phyloP scores from a whole-genome alignment of 2,888 invertebrate genomes.

The Lycophotia porphyrea region DNA sequence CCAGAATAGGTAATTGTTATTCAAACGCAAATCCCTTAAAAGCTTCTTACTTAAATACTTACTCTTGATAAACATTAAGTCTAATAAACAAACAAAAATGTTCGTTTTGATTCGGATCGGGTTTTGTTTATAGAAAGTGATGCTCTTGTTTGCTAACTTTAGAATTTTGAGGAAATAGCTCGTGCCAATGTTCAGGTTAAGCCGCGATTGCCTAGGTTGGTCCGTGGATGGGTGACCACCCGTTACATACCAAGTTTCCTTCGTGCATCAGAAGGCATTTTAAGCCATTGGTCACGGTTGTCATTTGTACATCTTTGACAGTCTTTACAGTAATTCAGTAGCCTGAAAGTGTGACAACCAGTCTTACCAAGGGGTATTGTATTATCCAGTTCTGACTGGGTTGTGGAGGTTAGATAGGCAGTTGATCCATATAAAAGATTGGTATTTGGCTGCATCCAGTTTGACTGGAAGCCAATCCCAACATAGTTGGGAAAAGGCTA shows the following conservation, averaged over 20 bases:
- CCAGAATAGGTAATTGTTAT: conserved; percentile 78
- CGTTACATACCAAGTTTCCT: neutral
- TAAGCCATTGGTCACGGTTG: no score
- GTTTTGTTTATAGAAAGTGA: conserved; percentile 41
- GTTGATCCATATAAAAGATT: no score
- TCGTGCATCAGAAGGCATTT: no score
- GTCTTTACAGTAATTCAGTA: no score
- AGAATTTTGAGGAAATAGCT: neutral
- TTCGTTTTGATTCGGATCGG: conserved; percentile 71
- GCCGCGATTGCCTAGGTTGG: neutral
- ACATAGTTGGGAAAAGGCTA: no score
- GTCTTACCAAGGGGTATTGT: no score
- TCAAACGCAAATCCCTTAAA: conserved; percentile 76
- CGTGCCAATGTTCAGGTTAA: neutral
- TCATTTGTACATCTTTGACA: no score
- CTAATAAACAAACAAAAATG: conserved; percentile 77
- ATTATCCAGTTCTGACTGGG: no score
- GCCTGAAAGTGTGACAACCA: no score
- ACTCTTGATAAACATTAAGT: conserved; percentile 76
- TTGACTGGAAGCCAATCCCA: no score
- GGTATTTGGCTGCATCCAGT: no score
- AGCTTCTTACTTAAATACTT: conserved; percentile 80
- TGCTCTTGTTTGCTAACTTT: neutral
- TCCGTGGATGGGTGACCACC: neutral
- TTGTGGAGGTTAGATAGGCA: no score